Base-by-base conservation (phyloP, 2,888 invertebrate species). In the Xanthorhoe designata region DNA sequence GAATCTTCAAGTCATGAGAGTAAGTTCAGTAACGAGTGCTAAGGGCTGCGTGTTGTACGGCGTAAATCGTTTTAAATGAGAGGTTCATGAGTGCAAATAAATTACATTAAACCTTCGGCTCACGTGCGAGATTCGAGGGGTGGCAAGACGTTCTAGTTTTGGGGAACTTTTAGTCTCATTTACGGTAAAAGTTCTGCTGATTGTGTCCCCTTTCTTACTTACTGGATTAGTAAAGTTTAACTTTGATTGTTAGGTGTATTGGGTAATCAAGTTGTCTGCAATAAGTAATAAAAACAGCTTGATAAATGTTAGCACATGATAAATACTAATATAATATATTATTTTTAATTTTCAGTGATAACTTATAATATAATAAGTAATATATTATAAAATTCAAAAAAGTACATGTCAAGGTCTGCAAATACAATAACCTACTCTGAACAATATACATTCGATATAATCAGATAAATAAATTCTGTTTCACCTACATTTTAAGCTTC, bases 11-110 rank as follows among this genome's bases (percentile, higher is more conserved):
- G n/a, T n/a, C n/a, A n/a, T n/a, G n/a, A n/a, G n/a, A n/a, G n/a
- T n/a, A n/a, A n/a, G n/a, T n/a, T n/a, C 47, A 17, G 17, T 47
- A 47, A 57, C 64, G n/a, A 9, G 9, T 63, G 55, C 8, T 59
- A 32, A 47, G 17, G 10, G 56, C 47, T 54, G 58, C 62, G 42
- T 60, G 63, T 60, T 53, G 57, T 66, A 61, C 63, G 63, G 83
- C 79, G 84, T 82, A 85, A 89, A 86, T 84, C 86, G 85, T 84
- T 87, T 84, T 80, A 87, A 87, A 86, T 86, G 84, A 84, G 86
- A 79, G 83, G 82, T 81, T 80, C 87, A 86, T 83, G 84, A 87
- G 89, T 85, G 86, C 81, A 88, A 83, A 89, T 88, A 89, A 89
- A 89, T 89, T 87, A 87, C 84, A 86, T 88, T 84, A 87, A 87